These are phyloP conservation scores for Callipepla squamata DNA, from an alignment of 2,113 vertebrate species.

Conservation along the genomic window DNA sequence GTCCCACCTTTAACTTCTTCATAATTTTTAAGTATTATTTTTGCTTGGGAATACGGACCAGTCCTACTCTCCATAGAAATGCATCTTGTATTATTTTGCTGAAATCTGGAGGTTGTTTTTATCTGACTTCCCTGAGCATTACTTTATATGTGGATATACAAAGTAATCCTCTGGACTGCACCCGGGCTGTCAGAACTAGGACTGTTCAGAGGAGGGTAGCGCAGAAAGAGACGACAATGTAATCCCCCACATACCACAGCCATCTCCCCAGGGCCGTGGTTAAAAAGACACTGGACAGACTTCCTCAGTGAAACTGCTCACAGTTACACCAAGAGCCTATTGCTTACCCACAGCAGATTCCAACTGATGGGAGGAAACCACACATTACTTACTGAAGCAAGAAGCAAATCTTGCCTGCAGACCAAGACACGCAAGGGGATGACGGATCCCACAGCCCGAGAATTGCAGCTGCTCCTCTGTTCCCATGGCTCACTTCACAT, in stretches of 20 bases:
- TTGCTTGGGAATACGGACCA: neutral
- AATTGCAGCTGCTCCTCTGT: neutral
- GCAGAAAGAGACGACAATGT: neutral
- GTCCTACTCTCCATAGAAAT: neutral
- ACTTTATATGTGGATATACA: neutral
- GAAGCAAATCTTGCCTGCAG: neutral
- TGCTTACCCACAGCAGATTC: neutral
- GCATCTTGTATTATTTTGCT: neutral
- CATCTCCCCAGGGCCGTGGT: neutral
- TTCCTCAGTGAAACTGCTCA: neutral
- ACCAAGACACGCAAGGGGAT: neutral
- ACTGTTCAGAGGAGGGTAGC: neutral
- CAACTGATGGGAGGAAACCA: neutral
- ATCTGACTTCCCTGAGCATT: neutral
- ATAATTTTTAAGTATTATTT: neutral
- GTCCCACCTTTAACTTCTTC: neutral
- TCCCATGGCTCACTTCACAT: neutral
- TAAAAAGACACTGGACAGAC: accelerated
- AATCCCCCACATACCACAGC: neutral
- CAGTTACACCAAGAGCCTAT: neutral
- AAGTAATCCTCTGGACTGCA: neutral
- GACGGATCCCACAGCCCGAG: neutral
- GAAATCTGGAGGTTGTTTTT: neutral
- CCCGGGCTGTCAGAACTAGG: neutral
- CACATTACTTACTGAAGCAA: accelerated